phyloP scores from a whole-genome alignment of 2,797 vertebrate species.

The Acipenser transmontanus region DNA sequence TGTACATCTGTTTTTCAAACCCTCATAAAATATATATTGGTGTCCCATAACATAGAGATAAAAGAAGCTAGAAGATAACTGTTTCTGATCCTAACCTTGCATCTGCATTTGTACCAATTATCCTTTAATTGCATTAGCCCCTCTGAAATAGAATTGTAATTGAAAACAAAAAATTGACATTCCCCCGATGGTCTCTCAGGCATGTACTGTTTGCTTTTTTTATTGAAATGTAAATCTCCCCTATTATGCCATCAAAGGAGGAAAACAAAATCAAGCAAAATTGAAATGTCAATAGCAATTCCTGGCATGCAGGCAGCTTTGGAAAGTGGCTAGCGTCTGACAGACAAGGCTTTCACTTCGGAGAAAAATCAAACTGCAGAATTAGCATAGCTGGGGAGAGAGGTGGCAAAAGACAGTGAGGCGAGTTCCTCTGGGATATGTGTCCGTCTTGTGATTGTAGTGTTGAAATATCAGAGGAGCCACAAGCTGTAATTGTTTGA shows the following conservation, averaged over 20 bases:
- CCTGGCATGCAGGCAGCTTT: conserved; percentile 71
- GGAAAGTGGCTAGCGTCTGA: conserved; percentile 44
- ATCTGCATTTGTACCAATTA: conserved; percentile 63
- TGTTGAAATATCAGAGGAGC: conserved; percentile 61
- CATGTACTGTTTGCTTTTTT: conserved; percentile 65
- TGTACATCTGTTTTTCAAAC: not conserved
- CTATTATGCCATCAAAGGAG: conserved; percentile 67
- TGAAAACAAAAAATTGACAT: conserved; percentile 55
- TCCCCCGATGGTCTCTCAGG: conserved; percentile 52
- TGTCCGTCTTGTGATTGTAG: conserved; percentile 47
- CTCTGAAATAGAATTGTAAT: conserved; percentile 67
- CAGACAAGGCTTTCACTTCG: conserved; percentile 34
- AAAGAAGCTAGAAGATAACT: conserved; percentile 51
- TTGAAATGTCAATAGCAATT: conserved; percentile 93
- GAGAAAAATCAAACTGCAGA: conserved; percentile 29
- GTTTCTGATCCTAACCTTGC: conserved; percentile 63
- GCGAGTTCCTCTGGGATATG: conserved; percentile 47
- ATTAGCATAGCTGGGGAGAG: conserved; percentile 34
- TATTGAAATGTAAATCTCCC: conserved; percentile 67
- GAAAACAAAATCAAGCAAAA: conserved; percentile 57
- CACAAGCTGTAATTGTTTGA: conserved; percentile 65
- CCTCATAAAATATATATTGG: not conserved
- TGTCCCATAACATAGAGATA: not conserved
- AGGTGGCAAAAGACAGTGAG: conserved; percentile 19
- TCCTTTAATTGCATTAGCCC: conserved; percentile 67